phyloP scores from a whole-genome alignment of 2,113 vertebrate species.

The Brachypteracias leptosomus region DNA sequence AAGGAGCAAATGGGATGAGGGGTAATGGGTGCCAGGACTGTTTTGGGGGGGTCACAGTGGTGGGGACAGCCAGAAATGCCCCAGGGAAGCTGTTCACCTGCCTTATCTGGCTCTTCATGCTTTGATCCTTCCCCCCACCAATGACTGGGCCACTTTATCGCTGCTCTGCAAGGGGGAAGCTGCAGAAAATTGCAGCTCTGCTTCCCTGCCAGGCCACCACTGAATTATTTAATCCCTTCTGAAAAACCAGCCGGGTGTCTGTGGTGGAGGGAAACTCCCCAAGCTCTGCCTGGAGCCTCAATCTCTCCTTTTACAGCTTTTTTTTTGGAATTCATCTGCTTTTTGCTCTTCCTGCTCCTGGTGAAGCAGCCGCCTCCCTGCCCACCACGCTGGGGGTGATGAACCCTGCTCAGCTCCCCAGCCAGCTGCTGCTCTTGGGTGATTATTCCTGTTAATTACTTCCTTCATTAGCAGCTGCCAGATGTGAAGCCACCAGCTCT shows the following conservation, averaged over 20 bases:
- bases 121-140: neutral
- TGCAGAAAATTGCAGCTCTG: neutral
- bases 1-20: neutral
- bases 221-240: neutral
- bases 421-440: neutral
- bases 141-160: neutral
- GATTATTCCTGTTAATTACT: slow-evolving; percentile 20
- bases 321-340: neutral
- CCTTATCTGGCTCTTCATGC: neutral
- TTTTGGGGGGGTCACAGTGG: neutral
- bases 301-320: neutral
- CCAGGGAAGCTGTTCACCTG: neutral
- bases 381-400: neutral
- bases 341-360: neutral
- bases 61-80: neutral
- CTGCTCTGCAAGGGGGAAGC: neutral
- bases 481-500: neutral
- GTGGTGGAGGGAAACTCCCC: neutral
- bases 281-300: neutral
- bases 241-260: neutral
- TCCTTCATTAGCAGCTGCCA: neutral
- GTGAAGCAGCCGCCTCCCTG: neutral
- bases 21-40: neutral
- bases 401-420: neutral
- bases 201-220: neutral